Evolutionary conservation across 2,888 invertebrate genomes (phyloP), one percentile per base, ranked within the genome.

Genomic region (Cataglyphis rosenhaueri): DNA sequence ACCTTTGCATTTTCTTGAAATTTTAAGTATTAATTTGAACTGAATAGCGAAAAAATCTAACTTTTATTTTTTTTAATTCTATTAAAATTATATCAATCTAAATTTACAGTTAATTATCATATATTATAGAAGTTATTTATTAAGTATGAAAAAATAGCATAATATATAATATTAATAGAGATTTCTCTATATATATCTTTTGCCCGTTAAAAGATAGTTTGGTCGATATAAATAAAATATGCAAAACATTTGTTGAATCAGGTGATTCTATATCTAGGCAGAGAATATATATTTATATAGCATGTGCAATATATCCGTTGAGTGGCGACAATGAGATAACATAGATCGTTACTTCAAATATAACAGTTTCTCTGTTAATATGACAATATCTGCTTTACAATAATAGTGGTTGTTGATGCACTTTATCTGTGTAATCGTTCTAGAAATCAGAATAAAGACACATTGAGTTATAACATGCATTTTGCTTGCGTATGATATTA

Each of bases 1-100:
- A 83, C 76, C 71, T 83, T 84, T 82, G 76, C 82, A 82, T 85
- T 89, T 85, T 84, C 84, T 81, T 84, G 48, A 55, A 82, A 85
- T 83, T 71, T 82, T 84, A 73, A 21, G 48, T 57, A 76, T 78
- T 59, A 48, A 21, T 83, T 82, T 65, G 65, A 75, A 71, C 61
- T 71, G 9, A 25, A 15, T 52, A 10, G 25, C 65, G 68, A 21
- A 83, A 76, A 83, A 81, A 48, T 9, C 61, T 25, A 21, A 38
- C 52, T 25, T 64, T n/a, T 4, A 48, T 21, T 32, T 5, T 6
- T 35, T 65, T 70, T 4, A 70, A 38, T 57, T 44, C n/a, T 15
- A 38, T 55, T 52, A n/a, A 18, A 12, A 15, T 25, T 70, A 65
- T n/a, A 41, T 57, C 4, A 21, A 25, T 57, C n/a, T 38, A 9